phyloP scores from a whole-genome alignment of 2,113 vertebrate species.

The Ciconia stormi region DNA sequence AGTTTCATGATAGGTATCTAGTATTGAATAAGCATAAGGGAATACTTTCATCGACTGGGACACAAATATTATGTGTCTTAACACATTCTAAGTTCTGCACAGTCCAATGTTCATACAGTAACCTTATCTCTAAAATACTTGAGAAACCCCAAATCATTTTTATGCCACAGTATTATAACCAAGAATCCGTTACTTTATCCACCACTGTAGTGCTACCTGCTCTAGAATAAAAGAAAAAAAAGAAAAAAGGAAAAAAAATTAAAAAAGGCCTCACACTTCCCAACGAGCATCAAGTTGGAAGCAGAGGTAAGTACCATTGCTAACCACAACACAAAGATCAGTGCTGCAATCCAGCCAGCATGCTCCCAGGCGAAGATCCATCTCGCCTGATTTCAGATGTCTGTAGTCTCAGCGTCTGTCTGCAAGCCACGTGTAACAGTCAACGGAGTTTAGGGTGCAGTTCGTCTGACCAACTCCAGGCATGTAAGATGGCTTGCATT shows the following conservation, averaged over 20 bases:
- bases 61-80: neutral
- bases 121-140: neutral
- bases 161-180: neutral
- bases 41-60: neutral
- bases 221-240: neutral
- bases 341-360: neutral
- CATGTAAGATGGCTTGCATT: neutral
- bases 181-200: neutral
- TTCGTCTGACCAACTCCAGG: neutral
- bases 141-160: neutral
- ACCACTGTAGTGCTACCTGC: neutral
- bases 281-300: neutral
- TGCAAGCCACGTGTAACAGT: neutral
- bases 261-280: neutral
- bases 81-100: neutral
- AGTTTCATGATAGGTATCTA: neutral
- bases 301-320: conserved; percentile 28
- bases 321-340: neutral
- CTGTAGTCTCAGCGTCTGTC: neutral
- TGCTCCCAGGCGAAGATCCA: neutral
- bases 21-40: neutral
- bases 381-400: neutral
- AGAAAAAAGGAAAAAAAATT: neutral
- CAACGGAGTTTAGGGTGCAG: neutral
- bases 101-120: neutral